These are phyloP conservation scores for Nymphalis c-album DNA, from an alignment of 2,888 invertebrate genomes.

Conservation along the genomic window DNA sequence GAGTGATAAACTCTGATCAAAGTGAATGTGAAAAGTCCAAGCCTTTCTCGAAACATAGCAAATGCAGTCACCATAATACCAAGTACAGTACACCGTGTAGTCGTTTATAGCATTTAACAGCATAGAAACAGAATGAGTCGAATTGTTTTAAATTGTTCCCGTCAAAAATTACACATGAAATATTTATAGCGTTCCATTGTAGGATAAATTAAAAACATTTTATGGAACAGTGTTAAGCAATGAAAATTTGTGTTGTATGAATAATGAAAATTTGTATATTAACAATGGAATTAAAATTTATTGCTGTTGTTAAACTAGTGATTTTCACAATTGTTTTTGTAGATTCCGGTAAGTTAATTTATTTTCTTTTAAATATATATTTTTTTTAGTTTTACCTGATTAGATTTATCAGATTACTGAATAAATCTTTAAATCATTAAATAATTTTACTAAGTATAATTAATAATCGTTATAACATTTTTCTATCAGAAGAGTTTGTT, in stretches of 20 bases:
- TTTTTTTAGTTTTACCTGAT: not conserved
- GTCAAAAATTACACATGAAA: slow-evolving; percentile 1
- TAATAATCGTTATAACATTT: too few relatives aligned
- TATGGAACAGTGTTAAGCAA: too few relatives aligned
- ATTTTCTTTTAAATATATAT: not conserved
- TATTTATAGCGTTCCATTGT: slow-evolving; percentile 5
- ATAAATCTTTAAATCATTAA: not conserved
- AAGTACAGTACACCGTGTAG: slow-evolving; percentile 15
- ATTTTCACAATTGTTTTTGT: slow-evolving; percentile 18
- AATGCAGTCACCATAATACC: slow-evolving; percentile 17
- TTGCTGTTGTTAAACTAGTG: slow-evolving; percentile 23
- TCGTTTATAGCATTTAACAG: slow-evolving; percentile 1
- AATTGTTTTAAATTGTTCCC: slow-evolving; percentile 9
- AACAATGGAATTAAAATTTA: slow-evolving; percentile 18
- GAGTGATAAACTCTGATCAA: slow-evolving; percentile 20
- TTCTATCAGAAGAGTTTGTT: too few relatives aligned
- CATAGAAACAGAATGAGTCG: slow-evolving; percentile 23
- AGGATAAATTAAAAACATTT: too few relatives aligned
- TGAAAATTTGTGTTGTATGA: not conserved
- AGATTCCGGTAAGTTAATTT: slow-evolving; percentile 25
- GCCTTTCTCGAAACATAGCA: slow-evolving; percentile 34
- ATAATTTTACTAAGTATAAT: too few relatives aligned
- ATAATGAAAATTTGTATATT: not conserved
- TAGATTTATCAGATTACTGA: too few relatives aligned
- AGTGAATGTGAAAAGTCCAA: slow-evolving; percentile 38